Conservation (phyloP, 1,140 invertebrate genomes). For the Drosophila setifemur region DNA sequence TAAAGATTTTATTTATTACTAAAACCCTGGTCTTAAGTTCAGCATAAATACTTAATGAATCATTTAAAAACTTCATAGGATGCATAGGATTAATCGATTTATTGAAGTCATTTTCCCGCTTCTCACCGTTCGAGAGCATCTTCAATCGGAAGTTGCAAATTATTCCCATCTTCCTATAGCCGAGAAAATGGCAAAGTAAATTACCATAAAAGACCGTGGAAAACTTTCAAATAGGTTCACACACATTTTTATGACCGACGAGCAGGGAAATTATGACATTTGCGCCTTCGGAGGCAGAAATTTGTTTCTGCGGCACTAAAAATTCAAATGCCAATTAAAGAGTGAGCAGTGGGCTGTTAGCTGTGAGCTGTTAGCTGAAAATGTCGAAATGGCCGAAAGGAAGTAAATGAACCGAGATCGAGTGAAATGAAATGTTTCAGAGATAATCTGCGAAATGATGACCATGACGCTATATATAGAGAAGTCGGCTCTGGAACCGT, state of each 20-base stretch:
- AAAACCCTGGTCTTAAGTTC: too few species aligned
- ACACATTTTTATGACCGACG: slow-evolving; percentile 16
- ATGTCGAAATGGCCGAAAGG: too few species aligned
- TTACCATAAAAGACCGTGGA: slow-evolving; percentile 29
- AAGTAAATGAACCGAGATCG: slow-evolving; percentile 39
- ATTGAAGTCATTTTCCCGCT: too few species aligned
- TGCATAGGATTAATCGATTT: too few species aligned
- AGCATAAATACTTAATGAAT: too few species aligned
- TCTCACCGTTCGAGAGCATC: too few species aligned
- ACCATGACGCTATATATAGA: slow-evolving; percentile 64
- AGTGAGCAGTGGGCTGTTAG: not conserved
- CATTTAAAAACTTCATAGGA: too few species aligned
- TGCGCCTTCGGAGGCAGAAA: slow-evolving; percentile 56
- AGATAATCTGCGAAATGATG: slow-evolving; percentile 76
- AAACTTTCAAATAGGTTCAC: slow-evolving; percentile 39
- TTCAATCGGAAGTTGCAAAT: slow-evolving; percentile 25
- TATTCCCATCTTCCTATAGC: not conserved
- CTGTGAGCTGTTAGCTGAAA: not conserved
- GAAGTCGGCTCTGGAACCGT: slow-evolving; percentile 18
- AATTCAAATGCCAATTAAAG: slow-evolving; percentile 62
- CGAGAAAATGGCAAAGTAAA: slow-evolving; percentile 13
- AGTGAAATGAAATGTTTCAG: slow-evolving; percentile 43
- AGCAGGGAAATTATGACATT: slow-evolving; percentile 71
- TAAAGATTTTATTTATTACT: too few species aligned
- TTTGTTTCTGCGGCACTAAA: slow-evolving; percentile 69